Evolutionary conservation across 2,888 invertebrate species (phyloP).

Genomic region (Gnatocerus cornutus): DNA sequence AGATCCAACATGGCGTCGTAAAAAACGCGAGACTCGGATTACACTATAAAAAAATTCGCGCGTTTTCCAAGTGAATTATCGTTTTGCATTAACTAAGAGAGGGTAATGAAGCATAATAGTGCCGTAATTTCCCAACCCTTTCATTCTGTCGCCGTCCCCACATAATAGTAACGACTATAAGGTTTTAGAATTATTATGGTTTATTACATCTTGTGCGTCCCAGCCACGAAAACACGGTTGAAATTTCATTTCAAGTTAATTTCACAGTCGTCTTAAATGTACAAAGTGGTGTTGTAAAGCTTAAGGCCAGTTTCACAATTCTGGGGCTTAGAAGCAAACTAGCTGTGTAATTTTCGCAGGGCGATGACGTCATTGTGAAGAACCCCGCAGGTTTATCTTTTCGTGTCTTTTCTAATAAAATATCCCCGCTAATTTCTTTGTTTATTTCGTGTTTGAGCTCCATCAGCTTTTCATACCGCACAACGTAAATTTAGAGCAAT

Average conservation of each 20-base stretch:
- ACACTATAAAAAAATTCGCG: background rate
- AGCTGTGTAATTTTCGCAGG: background rate
- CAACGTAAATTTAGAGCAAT: slow-evolving; percentile 11
- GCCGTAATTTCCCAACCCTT: slow-evolving; percentile 27
- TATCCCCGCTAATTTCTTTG: background rate
- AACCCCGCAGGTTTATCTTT: background rate
- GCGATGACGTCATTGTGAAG: no score
- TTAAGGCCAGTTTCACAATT: slow-evolving; percentile 27
- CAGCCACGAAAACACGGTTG: slow-evolving; percentile 21
- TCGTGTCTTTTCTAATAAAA: background rate
- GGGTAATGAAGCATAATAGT: slow-evolving; percentile 20
- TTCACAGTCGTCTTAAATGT: slow-evolving; percentile 6
- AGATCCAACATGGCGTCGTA: background rate
- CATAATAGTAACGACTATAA: slow-evolving; percentile 13
- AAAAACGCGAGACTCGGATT: background rate
- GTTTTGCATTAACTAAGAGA: slow-evolving; percentile 7
- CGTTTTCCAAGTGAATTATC: background rate
- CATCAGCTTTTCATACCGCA: slow-evolving; percentile 5
- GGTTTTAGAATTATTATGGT: slow-evolving; percentile 28
- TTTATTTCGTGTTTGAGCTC: background rate
- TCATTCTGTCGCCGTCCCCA: slow-evolving; percentile 17
- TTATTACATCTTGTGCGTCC: slow-evolving; percentile 32
- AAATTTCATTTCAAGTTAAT: slow-evolving; percentile 31
- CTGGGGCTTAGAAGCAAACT: background rate
- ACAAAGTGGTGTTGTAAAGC: background rate